A percentile compares a stretch with the other conserved stretches of the same genome.
Evolutionary conservation across 2,113 vertebrate species (phyloP).

Genomic region (Anarhynchus alexandrinus): DNA sequence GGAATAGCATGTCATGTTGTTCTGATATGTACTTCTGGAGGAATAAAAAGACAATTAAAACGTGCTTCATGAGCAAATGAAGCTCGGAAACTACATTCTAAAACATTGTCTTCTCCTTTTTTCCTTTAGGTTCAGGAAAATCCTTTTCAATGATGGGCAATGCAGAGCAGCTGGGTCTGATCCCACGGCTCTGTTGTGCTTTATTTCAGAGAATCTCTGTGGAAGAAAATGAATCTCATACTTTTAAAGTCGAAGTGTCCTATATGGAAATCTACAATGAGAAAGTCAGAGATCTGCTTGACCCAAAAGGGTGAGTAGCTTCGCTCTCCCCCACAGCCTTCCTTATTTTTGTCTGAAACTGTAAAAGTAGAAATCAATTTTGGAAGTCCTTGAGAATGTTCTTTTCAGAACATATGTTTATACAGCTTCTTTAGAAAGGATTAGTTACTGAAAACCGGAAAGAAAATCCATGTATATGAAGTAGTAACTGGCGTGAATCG

Average conservation of each 20-base stretch:
- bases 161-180: constrained; percentile 92
- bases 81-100: neutral
- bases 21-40: neutral
- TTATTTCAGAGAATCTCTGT: constrained; percentile 92
- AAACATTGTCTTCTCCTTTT: neutral
- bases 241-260: constrained; percentile 97
- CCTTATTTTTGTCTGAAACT: neutral
- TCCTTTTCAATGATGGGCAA: constrained; percentile 99
- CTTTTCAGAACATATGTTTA: neutral
- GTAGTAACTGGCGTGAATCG: neutral
- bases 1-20: neutral
- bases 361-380: neutral
- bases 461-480: neutral
- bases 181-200: constrained; percentile 94
- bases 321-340: neutral
- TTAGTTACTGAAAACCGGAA: neutral
- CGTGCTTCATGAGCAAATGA: neutral
- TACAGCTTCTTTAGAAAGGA: neutral
- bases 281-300: constrained; percentile 95
- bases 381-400: neutral
- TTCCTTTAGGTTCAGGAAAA: constrained; percentile 91
- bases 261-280: constrained; percentile 99
- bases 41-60: neutral
- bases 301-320: constrained; percentile 94
- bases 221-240: constrained; percentile 85